These are phyloP conservation scores for Neogale vison DNA, from an alignment of 2,113 vertebrate species.

Conservation along the genomic window DNA sequence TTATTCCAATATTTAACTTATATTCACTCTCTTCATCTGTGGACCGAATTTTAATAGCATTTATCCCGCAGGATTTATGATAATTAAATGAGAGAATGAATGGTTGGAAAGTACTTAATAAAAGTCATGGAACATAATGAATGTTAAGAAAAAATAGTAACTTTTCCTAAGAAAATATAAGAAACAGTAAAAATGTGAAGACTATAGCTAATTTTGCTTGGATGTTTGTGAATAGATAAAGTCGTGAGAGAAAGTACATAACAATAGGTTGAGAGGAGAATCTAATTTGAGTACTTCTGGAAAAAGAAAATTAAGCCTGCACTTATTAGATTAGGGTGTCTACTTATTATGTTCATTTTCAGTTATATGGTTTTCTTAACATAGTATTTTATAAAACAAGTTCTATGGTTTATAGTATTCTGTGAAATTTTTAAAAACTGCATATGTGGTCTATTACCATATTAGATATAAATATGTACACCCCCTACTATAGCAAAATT, in stretches of 20 bases:
- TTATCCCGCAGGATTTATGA: background rate
- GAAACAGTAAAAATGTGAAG: background rate
- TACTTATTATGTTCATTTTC: background rate
- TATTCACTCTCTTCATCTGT: background rate
- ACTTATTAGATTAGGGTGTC: conserved; percentile 27
- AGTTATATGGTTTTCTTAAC: background rate
- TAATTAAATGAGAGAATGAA: background rate
- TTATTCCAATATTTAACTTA: background rate
- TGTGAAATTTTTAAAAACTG: background rate
- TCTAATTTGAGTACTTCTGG: background rate
- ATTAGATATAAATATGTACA: background rate
- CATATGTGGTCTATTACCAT: background rate
- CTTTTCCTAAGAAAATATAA: background rate
- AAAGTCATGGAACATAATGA: background rate
- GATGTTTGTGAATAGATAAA: background rate
- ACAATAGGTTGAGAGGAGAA: background rate
- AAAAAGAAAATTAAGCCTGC: conserved; percentile 27
- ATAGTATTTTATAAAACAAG: background rate
- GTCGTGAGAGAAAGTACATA: background rate
- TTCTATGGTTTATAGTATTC: background rate
- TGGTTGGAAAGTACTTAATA: background rate
- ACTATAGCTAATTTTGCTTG: background rate
- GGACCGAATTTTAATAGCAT: background rate
- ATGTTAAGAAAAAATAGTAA: background rate
- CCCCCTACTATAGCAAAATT: background rate